Evolutionary conservation across 2,888 invertebrate species (phyloP).

Genomic region (Ferdinandea cuprea): DNA sequence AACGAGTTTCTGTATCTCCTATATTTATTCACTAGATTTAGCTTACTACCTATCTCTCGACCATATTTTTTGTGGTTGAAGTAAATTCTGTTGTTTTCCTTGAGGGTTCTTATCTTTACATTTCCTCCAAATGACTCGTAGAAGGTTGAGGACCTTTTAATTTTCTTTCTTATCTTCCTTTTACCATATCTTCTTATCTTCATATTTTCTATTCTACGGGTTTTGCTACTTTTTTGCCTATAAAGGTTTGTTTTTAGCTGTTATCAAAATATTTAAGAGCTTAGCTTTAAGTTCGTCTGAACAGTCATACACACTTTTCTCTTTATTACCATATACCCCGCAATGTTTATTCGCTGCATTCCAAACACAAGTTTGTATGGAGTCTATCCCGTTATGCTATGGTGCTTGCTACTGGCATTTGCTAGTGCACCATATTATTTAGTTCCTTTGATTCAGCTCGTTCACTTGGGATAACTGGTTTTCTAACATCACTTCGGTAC

Average conservation of each 20-base stretch:
- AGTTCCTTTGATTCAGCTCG: slow-evolving; percentile 19
- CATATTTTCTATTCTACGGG: slow-evolving; percentile 26
- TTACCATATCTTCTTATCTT: slow-evolving; percentile 21
- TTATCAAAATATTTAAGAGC: slow-evolving; percentile 29
- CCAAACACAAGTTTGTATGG: slow-evolving; percentile 31
- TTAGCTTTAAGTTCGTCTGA: slow-evolving; percentile 28
- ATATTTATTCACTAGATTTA: too few relatives aligned
- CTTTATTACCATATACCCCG: slow-evolving; percentile 5
- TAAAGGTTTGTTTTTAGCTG: slow-evolving; percentile 14
- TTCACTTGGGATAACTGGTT: slow-evolving; percentile 2
- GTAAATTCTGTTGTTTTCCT: slow-evolving; percentile 25
- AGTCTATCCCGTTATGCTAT: slow-evolving; percentile 36
- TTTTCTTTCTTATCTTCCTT: slow-evolving; percentile 17
- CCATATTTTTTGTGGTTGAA: slow-evolving; percentile 21
- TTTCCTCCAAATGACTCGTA: slow-evolving; percentile 11
- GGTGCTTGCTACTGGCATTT: slow-evolving; percentile 38
- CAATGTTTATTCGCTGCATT: slow-evolving; percentile 19
- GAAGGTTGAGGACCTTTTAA: slow-evolving; percentile 27
- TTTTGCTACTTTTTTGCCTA: slow-evolving; percentile 28
- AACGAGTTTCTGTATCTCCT: too few relatives aligned
- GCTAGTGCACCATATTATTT: slow-evolving; percentile 23
- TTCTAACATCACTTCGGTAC: too few relatives aligned
- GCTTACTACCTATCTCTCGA: too few relatives aligned
- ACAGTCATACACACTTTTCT: slow-evolving; percentile 23
- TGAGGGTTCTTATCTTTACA: slow-evolving; percentile 24